A percentile compares a stretch with the other conserved stretches of the same genome.
Evolutionary conservation across 2,797 vertebrate genomes (phyloP).

Genomic region (Enteromius treurensis): DNA sequence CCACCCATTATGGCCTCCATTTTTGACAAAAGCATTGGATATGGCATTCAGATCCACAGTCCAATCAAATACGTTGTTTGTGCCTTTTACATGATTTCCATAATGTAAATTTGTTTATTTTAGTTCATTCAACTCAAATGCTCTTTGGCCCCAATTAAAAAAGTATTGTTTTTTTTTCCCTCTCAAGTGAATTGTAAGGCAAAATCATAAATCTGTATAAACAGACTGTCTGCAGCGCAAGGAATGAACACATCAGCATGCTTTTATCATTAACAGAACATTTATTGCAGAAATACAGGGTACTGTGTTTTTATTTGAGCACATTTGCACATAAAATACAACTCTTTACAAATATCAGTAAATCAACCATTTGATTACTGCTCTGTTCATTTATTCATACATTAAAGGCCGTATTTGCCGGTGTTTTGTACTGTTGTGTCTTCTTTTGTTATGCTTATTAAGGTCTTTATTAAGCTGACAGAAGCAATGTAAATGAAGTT

Average conservation of each 20-base stretch:
- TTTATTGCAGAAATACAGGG: background rate
- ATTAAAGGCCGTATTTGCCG: conserved; percentile 5
- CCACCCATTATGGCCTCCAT: background rate
- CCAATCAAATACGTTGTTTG: background rate
- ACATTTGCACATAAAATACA: background rate
- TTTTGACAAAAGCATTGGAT: background rate
- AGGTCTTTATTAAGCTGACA: conserved; percentile 31
- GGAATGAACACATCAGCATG: background rate
- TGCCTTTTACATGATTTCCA: background rate
- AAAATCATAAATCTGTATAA: background rate
- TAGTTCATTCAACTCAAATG: background rate
- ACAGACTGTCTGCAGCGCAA: background rate
- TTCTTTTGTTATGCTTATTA: conserved; percentile 44
- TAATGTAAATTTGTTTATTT: background rate
- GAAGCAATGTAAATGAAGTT: conserved; percentile 44
- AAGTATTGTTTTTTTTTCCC: background rate
- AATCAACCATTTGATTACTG: background rate
- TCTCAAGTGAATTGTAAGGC: background rate
- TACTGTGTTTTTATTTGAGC: background rate
- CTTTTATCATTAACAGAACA: background rate
- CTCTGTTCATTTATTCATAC: conserved; percentile 21
- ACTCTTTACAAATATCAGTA: background rate
- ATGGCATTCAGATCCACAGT: background rate
- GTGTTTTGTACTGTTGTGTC: conserved; percentile 17
- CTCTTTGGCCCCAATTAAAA: background rate